Conservation (phyloP, 2,888 invertebrate species). For the Lobophora halterata region DNA sequence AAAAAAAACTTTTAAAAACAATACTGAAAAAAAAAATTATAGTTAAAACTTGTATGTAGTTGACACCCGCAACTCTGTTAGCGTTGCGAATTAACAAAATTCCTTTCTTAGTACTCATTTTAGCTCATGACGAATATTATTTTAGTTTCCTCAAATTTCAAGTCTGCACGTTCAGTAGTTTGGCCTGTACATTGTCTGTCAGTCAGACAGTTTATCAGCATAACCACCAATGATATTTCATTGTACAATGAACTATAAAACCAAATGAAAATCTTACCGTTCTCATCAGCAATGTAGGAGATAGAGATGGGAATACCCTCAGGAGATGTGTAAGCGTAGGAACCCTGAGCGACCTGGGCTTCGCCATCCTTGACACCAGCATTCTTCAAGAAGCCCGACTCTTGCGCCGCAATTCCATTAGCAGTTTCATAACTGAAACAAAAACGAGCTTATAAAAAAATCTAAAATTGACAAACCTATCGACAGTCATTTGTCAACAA, state of each 20-base stretch:
- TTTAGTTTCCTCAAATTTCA: too few species aligned
- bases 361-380: constrained; percentile 83
- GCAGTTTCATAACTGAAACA: constrained; percentile 84
- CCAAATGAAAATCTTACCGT: constrained; percentile 77
- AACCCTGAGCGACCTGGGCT: constrained; percentile 85
- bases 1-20: constrained; percentile 18
- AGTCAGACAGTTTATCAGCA: too few species aligned
- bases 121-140: too few species aligned
- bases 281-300: constrained; percentile 86
- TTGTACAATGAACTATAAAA: too few species aligned
- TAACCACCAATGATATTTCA: too few species aligned
- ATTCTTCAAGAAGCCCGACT: constrained; percentile 86
- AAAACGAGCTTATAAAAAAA: constrained; percentile 22
- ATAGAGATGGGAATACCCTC: constrained; percentile 84
- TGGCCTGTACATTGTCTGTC: too few species aligned
- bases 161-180: too few species aligned
- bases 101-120: too few species aligned
- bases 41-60: too few species aligned
- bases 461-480: constrained; percentile 3
- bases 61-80: too few species aligned
- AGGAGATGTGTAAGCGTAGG: constrained; percentile 86
- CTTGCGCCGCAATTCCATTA: constrained; percentile 86
- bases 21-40: not conserved
- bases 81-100: too few species aligned
- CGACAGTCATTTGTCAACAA: constrained; percentile 7